Base-by-base conservation (phyloP, 2,113 vertebrate species). In the Sebastes schlegelii region DNA sequence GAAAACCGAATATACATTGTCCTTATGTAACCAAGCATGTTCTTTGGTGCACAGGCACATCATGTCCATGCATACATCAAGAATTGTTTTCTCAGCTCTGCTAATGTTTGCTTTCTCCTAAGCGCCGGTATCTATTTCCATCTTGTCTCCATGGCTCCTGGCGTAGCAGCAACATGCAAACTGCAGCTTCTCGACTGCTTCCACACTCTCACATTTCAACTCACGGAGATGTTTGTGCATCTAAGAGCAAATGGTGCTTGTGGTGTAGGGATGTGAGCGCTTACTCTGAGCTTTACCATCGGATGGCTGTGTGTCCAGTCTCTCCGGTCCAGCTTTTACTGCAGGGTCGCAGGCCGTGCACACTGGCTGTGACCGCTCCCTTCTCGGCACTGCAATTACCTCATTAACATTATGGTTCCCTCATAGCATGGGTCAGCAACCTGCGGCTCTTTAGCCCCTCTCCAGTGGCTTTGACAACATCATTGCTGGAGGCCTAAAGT, bases 51-150 rank as follows among this genome's bases (percentile, higher is more conserved):
- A 34, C 34, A 70, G 66, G 21, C 0, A 21, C 14, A 11, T 65
- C 78, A 74, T 74, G 69, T 74, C 46, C 3, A 11, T 46, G 88
- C 66, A 71, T 58, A 66, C 88, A 76, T 85, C 55, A 6, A n/a
- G 49, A 78, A 45, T 80, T 17, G 2, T 78, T 84, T 86, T 82
- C 70, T 75, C 65, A 68, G 81, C 72, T 79, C 58, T 61, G 62
- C 58, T 84, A 75, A 52, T 79, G 74, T 86, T 57, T 83, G 51
- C 86, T 45, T 64, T 79, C 76, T 86, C 42, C 67, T 55, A 43
- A 84, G 83, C 11, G 71, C 76, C 68, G 43, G 73, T 7, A 6
- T 91, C 89, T 91, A 87, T 92, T 92, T 91, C 79, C 6, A 51
- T 90, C 83, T 54, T 1, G 51, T 87, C 82, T 79, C 73, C 83